A percentile compares a stretch with the other conserved stretches of the same genome.
These are phyloP conservation scores for Cirrhinus molitorella DNA, from an alignment of 2,797 vertebrate species.

Conservation along the genomic window DNA sequence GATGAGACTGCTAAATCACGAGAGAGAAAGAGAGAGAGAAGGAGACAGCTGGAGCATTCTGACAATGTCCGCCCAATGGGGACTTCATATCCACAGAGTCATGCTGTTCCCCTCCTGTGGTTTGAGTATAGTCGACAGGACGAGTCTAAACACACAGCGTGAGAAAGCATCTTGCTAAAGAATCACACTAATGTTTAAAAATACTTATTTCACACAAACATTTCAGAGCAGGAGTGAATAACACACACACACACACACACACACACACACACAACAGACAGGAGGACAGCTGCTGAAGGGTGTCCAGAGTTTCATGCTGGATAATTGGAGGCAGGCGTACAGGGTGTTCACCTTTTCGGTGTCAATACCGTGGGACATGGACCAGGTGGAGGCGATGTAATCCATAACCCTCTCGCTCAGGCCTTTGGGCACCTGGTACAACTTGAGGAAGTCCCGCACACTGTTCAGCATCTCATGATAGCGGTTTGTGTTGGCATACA, in stretches of 20 bases:
- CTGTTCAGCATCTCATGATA: constrained; percentile 99
- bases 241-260: neutral
- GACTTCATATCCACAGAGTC: constrained; percentile 29
- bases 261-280: neutral
- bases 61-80: neutral
- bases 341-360: constrained; percentile 88
- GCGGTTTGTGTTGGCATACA: constrained; percentile 99
- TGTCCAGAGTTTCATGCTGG: constrained; percentile 32
- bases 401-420: constrained; percentile 98
- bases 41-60: constrained; percentile 44
- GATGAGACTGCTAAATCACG: constrained; percentile 39
- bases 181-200: constrained; percentile 44
- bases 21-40: constrained; percentile 6
- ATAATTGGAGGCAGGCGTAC: constrained; percentile 47
- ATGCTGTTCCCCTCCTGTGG: constrained; percentile 17
- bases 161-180: constrained; percentile 25
- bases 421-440: constrained; percentile 98
- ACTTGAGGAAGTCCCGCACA: constrained; percentile 95
- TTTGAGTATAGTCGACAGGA: constrained; percentile 24
- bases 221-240: neutral
- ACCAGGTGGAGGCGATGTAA: constrained; percentile 99
- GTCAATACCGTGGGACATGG: constrained; percentile 97
- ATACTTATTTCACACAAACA: neutral
- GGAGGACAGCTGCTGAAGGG: neutral
- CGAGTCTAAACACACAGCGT: constrained; percentile 44